phyloP scores from a whole-genome alignment of 2,797 vertebrate species.

The Eulemur mongoz region DNA sequence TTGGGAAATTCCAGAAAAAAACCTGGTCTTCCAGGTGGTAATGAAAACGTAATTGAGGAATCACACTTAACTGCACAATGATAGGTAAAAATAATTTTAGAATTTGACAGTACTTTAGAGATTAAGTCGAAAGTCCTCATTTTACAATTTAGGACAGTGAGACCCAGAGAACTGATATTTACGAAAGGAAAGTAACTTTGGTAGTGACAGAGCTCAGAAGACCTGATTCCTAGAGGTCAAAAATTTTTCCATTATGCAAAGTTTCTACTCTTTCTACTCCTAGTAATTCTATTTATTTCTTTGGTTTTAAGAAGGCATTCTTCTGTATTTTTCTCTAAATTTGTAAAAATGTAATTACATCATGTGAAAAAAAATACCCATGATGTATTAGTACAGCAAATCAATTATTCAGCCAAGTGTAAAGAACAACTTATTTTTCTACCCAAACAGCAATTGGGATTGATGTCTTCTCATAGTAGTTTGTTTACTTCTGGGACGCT shows the following conservation, averaged over 20 bases:
- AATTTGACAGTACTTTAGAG: neutral
- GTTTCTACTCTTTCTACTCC: neutral
- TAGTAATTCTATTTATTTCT: neutral
- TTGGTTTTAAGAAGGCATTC: neutral
- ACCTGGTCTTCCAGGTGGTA: neutral
- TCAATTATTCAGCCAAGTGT: neutral
- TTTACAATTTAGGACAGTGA: neutral
- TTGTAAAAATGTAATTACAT: neutral
- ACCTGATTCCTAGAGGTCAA: neutral
- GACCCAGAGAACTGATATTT: neutral
- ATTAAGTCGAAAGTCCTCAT: neutral
- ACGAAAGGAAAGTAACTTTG: neutral
- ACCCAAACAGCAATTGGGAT: neutral
- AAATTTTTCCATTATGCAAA: neutral
- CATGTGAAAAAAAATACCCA: neutral
- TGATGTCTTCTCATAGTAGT: neutral
- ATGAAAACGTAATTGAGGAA: neutral
- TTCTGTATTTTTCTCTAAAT: neutral
- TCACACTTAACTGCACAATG: neutral
- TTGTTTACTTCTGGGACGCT: neutral
- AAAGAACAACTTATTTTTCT: conserved; percentile 32
- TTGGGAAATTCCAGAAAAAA: neutral
- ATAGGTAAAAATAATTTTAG: neutral
- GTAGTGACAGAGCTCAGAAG: neutral
- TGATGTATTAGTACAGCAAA: conserved; percentile 2